Evolutionary conservation across 2,888 invertebrate species (phyloP).

Genomic region (Orchesellides sinensis): DNA sequence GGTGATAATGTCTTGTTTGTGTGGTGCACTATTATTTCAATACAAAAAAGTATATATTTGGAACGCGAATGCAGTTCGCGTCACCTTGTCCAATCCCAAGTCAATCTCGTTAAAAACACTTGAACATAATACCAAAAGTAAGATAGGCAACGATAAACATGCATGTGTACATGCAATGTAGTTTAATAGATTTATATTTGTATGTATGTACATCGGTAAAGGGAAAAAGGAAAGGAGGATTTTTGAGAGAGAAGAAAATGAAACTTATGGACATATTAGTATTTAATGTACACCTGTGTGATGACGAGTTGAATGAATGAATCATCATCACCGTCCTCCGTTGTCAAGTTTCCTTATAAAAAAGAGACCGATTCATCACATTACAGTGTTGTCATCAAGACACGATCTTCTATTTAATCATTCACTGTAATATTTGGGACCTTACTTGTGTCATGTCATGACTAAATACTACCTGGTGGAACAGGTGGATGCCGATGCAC

Average conservation of each 20-base stretch:
- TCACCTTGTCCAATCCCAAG: neutral
- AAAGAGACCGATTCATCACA: slow-evolving; percentile 6
- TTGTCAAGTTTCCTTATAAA: slow-evolving; percentile 19
- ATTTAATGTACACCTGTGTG: neutral
- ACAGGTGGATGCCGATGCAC: no score
- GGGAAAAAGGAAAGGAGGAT: slow-evolving; percentile 13
- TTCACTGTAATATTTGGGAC: no score
- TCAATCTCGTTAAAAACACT: slow-evolving; percentile 2
- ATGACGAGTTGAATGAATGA: slow-evolving; percentile 4
- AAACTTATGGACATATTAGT: slow-evolving; percentile 2
- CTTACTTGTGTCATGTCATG: no score
- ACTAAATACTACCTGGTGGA: no score
- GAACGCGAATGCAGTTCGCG: slow-evolving; percentile 9
- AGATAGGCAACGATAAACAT: no score
- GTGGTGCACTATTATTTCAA: slow-evolving; percentile 18
- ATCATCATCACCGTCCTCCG: neutral
- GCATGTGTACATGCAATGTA: no score
- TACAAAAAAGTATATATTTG: slow-evolving; percentile 3
- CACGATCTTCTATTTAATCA: neutral
- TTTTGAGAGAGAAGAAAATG: neutral
- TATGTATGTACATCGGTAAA: no score
- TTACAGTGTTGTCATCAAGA: neutral
- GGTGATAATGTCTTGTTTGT: slow-evolving; percentile 30
- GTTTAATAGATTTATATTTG: no score
- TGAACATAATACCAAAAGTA: no score